A percentile compares a stretch with the other conserved stretches of the same genome.
Conservation (phyloP, 1,140 invertebrate species). For the Agrilus planipennis region DNA sequence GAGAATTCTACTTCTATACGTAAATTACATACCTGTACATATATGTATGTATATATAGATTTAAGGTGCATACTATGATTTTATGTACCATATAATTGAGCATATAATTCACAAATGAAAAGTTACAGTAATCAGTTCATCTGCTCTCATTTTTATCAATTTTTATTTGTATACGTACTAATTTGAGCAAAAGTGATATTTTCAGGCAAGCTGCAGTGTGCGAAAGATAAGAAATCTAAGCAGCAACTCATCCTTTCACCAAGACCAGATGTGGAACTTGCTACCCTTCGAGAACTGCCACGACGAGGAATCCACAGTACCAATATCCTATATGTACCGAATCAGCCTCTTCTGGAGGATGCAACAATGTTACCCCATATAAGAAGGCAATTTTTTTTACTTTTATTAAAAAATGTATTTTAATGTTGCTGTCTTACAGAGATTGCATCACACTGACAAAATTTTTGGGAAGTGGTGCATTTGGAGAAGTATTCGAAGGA, state of each 20-base stretch:
- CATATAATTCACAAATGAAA: too few species aligned
- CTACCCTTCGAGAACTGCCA: conserved; percentile 74
- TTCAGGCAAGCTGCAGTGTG: conserved; percentile 22
- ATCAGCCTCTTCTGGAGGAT: conserved; percentile 42
- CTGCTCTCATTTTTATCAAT: too few species aligned
- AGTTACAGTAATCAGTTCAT: too few species aligned
- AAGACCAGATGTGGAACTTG: conserved; percentile 70
- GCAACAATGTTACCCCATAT: conserved; percentile 73
- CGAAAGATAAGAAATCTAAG: conserved; percentile 45
- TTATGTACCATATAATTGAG: too few species aligned
- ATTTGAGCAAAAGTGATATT: too few species aligned
- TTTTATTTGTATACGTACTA: too few species aligned
- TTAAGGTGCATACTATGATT: too few species aligned
- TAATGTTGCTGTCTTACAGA: conserved; percentile 13
- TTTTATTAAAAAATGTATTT: not conserved
- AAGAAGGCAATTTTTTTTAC: conserved; percentile 46
- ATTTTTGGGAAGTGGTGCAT: conserved; percentile 90
- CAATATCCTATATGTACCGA: conserved; percentile 64
- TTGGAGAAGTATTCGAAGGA: conserved; percentile 93
- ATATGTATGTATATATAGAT: too few species aligned
- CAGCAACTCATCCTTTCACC: conserved; percentile 28
- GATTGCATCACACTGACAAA: conserved; percentile 69
- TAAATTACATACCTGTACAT: too few species aligned
- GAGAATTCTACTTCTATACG: too few species aligned
- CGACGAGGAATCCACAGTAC: conserved; percentile 61